These are phyloP conservation scores for Drosophila guanche DNA, from an alignment of 1,140 invertebrate genomes.

Conservation along the genomic window DNA sequence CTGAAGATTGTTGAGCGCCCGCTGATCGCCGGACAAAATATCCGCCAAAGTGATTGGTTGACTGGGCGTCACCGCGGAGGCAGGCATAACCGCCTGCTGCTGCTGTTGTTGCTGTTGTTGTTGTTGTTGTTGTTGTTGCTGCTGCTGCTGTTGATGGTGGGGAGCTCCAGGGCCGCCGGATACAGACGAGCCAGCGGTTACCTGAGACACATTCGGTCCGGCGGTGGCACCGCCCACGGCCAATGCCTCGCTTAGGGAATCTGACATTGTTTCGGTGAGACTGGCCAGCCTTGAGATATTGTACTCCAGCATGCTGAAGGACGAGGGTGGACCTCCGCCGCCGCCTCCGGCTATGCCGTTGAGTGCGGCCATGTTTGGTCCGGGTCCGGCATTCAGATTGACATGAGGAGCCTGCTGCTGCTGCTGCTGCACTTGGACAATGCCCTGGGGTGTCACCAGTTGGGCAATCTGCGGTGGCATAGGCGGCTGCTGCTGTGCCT, in stretches of 20 bases:
- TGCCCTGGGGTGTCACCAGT: slow-evolving; percentile 55
- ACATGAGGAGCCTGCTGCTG: slow-evolving; percentile 54
- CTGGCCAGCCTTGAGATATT: slow-evolving; percentile 92
- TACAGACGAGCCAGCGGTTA: slow-evolving; percentile 40
- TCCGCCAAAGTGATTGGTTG: slow-evolving; percentile 88
- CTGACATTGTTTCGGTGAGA: slow-evolving; percentile 87
- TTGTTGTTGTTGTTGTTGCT: slow-evolving; percentile 65
- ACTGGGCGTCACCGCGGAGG: slow-evolving; percentile 72
- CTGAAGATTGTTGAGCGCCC: slow-evolving; percentile 93
- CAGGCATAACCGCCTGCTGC: slow-evolving; percentile 68
- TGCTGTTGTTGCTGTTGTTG: slow-evolving; percentile 36
- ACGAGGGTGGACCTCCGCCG: slow-evolving; percentile 49
- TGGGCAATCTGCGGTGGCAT: slow-evolving; percentile 50
- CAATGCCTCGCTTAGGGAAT: slow-evolving; percentile 82
- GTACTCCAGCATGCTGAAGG: slow-evolving; percentile 90
- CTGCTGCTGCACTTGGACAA: slow-evolving; percentile 49
- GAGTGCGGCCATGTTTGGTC: slow-evolving; percentile 32
- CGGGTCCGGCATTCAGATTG: slow-evolving; percentile 51
- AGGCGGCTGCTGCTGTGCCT: slow-evolving; percentile 35
- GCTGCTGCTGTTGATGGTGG: slow-evolving; percentile 24
- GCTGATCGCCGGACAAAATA: slow-evolving; percentile 90
- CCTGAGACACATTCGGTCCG: slow-evolving; percentile 32
- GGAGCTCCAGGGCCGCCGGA: slow-evolving; percentile 67
- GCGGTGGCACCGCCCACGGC: slow-evolving; percentile 63
- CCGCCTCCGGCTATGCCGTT: slow-evolving; percentile 44